phyloP scores from a whole-genome alignment of 2,113 vertebrate genomes.

The Malurus cyaneus region DNA sequence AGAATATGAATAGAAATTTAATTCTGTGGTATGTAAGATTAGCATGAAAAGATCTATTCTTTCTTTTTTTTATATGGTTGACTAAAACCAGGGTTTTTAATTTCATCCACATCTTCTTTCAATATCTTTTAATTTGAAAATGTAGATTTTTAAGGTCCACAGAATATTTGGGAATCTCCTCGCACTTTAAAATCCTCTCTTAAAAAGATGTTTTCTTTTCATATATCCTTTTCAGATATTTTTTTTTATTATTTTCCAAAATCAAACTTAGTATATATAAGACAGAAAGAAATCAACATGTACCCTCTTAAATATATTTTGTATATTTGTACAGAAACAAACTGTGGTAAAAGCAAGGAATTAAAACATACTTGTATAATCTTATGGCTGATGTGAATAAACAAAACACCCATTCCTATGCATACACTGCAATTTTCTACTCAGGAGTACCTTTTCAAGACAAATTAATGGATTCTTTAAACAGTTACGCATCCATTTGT shows the following conservation, averaged over 20 bases:
- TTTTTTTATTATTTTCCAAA: neutral
- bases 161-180: neutral
- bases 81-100: neutral
- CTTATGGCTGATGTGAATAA: neutral
- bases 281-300: neutral
- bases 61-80: neutral
- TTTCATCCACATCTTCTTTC: neutral
- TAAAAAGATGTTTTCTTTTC: neutral
- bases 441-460: neutral
- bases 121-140: neutral
- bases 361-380: neutral
- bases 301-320: neutral
- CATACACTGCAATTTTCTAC: neutral
- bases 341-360: neutral
- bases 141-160: neutral
- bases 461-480: neutral
- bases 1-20: neutral
- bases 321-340: neutral
- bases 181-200: neutral
- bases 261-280: neutral
- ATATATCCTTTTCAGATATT: neutral
- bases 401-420: accelerated
- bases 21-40: neutral
- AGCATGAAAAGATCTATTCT: neutral
- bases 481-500: neutral